These are phyloP conservation scores for Callyntrura guangdongensis DNA, from an alignment of 2,888 invertebrate genomes.

Conservation along the genomic window DNA sequence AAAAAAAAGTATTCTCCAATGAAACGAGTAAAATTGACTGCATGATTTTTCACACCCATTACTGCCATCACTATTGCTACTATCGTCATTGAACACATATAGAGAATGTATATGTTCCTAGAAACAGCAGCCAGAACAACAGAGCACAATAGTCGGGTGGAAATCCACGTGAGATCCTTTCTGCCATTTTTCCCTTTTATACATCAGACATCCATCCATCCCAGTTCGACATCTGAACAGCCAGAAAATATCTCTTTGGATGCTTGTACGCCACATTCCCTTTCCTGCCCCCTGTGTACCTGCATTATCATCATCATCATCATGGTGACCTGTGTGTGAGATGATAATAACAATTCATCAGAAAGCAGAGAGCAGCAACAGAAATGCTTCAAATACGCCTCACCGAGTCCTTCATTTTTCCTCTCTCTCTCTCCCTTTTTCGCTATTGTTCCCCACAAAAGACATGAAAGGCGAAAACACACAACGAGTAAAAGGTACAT, in stretches of 20 bases:
- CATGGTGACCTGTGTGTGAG: neutral
- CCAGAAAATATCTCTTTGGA: neutral
- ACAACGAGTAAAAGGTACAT: too few relatives aligned
- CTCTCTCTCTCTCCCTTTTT: too few relatives aligned
- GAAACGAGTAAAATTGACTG: constrained; percentile 64
- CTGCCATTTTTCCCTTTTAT: neutral
- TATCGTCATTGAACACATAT: too few relatives aligned
- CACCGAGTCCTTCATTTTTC: neutral
- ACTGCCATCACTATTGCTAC: constrained; percentile 6
- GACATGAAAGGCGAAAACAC: neutral
- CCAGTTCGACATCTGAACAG: constrained; percentile 46
- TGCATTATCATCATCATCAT: neutral
- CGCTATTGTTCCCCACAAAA: too few relatives aligned
- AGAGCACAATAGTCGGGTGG: constrained; percentile 16
- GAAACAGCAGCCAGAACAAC: constrained; percentile 16
- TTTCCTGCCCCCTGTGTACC: too few relatives aligned
- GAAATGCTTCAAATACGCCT: neutral
- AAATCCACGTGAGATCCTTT: constrained; percentile 60
- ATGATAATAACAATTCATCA: constrained; percentile 32
- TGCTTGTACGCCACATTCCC: too few relatives aligned
- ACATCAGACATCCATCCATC: constrained; percentile 26
- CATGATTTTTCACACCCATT: constrained; percentile 71
- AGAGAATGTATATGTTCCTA: too few relatives aligned
- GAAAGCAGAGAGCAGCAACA: neutral
- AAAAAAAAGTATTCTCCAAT: neutral